phyloP scores from a whole-genome alignment of 2,888 invertebrate species.

The Drosophila aldrichi region DNA sequence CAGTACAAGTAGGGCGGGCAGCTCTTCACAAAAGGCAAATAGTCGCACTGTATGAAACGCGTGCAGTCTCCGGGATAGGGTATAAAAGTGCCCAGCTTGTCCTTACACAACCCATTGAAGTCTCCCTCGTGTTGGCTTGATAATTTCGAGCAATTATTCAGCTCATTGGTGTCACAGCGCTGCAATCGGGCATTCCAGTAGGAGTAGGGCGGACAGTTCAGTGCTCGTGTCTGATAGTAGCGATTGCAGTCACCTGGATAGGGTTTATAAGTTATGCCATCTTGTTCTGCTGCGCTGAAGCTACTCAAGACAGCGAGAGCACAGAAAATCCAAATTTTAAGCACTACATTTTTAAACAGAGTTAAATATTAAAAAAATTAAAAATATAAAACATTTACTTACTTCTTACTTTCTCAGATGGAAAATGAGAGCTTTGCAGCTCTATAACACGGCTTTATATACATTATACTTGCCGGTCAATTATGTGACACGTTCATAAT shows the following conservation, averaged over 20 bases:
- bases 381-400: too few species aligned
- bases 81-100: constrained; percentile 19
- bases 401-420: constrained; percentile 29
- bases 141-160: constrained; percentile 3
- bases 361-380: too few species aligned
- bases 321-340: neutral
- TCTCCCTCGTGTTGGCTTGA: neutral
- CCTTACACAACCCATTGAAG: constrained; percentile 12
- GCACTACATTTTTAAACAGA: too few species aligned
- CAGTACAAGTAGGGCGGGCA: constrained; percentile 56
- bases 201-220: constrained; percentile 32
- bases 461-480: neutral
- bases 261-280: neutral
- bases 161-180: constrained; percentile 23
- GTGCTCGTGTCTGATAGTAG: constrained; percentile 29
- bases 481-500: too few species aligned
- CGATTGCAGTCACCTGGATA: constrained; percentile 50
- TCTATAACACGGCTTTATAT: constrained; percentile 26
- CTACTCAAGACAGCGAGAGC: constrained; percentile 9
- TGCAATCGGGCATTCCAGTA: constrained; percentile 45
- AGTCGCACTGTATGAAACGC: constrained; percentile 60
- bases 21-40: constrained; percentile 56
- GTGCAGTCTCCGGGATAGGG: constrained; percentile 57
- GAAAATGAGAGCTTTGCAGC: neutral
- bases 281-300: neutral